Conservation (phyloP, 2,113 vertebrate species). For the Myrmophylax atrothorax region DNA sequence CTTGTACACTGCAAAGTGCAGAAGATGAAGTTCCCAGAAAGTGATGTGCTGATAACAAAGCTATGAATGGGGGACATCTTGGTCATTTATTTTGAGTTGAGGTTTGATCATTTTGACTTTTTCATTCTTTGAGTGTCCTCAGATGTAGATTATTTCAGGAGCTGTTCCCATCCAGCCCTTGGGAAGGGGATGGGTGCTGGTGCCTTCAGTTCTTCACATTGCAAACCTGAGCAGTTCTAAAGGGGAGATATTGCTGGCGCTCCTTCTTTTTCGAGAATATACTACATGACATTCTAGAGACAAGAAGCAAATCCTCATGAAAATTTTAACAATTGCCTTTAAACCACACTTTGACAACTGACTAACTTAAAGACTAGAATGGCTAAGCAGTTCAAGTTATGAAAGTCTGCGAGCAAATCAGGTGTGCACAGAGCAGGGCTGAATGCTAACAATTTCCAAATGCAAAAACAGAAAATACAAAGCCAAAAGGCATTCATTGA, state of each 20-base stretch:
- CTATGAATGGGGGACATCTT: neutral
- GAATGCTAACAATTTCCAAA: neutral
- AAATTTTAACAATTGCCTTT: neutral
- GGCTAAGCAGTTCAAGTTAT: neutral
- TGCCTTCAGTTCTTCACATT: neutral
- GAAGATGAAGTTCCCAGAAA: neutral
- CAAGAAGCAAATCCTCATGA: neutral
- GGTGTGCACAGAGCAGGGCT: neutral
- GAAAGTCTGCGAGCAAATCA: neutral
- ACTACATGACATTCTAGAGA: neutral
- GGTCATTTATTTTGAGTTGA: neutral
- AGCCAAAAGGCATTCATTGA: neutral
- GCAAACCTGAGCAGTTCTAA: neutral
- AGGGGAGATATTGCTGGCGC: too few relatives aligned
- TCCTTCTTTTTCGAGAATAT: neutral
- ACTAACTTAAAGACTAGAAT: neutral
- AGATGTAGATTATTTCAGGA: neutral
- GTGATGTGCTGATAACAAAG: neutral
- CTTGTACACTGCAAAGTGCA: neutral
- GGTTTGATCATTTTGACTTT: neutral
- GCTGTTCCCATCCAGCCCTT: neutral
- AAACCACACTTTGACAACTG: neutral
- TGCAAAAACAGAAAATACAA: neutral
- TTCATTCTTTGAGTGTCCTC: neutral
- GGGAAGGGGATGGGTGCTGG: neutral